These are phyloP conservation scores for human DNA, from an alignment of 2,113 vertebrate species.

Conservation along the genomic window GRCh38 chr21:24926001-24926500, in stretches of 20 bases:
- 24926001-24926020: neutral
- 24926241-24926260: neutral
- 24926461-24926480: neutral
- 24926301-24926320: neutral
- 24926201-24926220: neutral
- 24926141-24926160: neutral
- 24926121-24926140: neutral
- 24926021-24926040: neutral
- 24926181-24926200: neutral
- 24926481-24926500: neutral
- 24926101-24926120: neutral
- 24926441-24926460: neutral
- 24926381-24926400: neutral
- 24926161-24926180: neutral
- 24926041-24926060: neutral
- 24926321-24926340: neutral
- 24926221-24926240: neutral
- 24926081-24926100: neutral
- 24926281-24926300: neutral
- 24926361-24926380: neutral
- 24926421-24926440: neutral
- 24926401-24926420: neutral
- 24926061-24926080: neutral
- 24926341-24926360: neutral
- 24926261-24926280: neutral